These are phyloP conservation scores for Nymphicus hollandicus DNA, from an alignment of 2,113 vertebrate species.

Conservation along the genomic window DNA sequence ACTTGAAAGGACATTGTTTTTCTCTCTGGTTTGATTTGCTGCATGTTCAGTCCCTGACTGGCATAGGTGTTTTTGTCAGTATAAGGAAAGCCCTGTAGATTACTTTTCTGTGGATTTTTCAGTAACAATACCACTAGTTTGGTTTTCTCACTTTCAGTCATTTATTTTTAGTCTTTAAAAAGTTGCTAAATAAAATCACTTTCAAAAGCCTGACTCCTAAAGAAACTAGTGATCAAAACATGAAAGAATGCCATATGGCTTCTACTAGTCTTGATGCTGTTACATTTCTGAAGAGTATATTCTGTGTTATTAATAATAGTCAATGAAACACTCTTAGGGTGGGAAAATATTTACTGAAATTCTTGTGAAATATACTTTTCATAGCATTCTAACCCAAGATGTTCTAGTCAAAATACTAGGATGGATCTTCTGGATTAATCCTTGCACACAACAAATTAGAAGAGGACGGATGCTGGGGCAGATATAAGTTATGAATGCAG, in stretches of 20 bases:
- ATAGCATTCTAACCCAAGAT: background rate
- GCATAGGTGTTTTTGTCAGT: background rate
- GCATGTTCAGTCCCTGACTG: background rate
- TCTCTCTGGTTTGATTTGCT: background rate
- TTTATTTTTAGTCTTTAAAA: constrained; percentile 33
- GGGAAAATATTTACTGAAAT: constrained; percentile 31
- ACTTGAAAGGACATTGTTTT: background rate
- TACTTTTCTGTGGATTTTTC: background rate
- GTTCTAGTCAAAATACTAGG: background rate
- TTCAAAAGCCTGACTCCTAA: constrained; percentile 24
- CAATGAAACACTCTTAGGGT: background rate
- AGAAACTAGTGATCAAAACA: constrained; percentile 54
- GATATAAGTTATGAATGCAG: background rate
- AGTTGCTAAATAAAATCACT: background rate
- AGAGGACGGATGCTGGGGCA: background rate
- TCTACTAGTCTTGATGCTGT: background rate
- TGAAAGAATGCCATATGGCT: constrained; percentile 50
- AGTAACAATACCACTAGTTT: background rate
- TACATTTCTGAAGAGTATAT: background rate
- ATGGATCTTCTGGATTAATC: background rate
- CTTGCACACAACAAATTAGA: background rate
- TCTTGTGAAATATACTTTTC: background rate
- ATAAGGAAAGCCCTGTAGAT: background rate
- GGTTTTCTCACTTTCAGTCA: background rate
- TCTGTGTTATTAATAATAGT: constrained; percentile 30